These are phyloP conservation scores for Tursiops truncatus DNA, from an alignment of 2,113 vertebrate genomes.

Conservation along the genomic window DNA sequence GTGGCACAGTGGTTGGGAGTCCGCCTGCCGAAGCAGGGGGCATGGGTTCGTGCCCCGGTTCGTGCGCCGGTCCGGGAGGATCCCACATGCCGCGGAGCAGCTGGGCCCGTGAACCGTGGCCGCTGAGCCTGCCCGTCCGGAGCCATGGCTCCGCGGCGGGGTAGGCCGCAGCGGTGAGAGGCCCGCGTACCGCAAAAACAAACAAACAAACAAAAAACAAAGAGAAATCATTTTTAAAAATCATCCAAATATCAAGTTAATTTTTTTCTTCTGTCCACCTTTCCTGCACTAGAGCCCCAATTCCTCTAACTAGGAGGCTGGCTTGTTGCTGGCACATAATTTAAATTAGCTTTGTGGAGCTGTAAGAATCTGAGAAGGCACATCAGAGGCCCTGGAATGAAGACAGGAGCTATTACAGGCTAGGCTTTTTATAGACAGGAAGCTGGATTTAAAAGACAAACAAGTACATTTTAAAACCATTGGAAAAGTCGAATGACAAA, in stretches of 20 bases:
- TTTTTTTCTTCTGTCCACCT: background rate
- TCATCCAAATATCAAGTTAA: background rate
- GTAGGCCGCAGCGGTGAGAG: too few relatives aligned
- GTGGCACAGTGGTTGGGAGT: too few relatives aligned
- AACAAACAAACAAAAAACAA: background rate
- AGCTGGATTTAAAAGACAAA: background rate
- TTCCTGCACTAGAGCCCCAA: background rate
- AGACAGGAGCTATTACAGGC: background rate
- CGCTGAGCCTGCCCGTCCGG: too few relatives aligned
- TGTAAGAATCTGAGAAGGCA: background rate
- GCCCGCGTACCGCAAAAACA: too few relatives aligned
- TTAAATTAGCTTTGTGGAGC: background rate
- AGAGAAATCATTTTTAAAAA: background rate
- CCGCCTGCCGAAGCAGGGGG: too few relatives aligned
- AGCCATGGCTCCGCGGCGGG: too few relatives aligned
- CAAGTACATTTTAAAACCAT: background rate
- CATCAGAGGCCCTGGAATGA: background rate
- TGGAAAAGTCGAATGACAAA: background rate
- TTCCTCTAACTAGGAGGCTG: background rate
- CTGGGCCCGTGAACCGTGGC: too few relatives aligned
- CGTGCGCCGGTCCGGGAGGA: too few relatives aligned
- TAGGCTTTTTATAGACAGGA: background rate
- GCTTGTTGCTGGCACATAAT: too few relatives aligned
- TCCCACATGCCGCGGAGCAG: too few relatives aligned
- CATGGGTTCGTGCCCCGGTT: too few relatives aligned